Evolutionary conservation across 2,888 invertebrate genomes (phyloP), one percentile per base, ranked within the genome.

Genomic region (Hofmannophila pseudospretella): DNA sequence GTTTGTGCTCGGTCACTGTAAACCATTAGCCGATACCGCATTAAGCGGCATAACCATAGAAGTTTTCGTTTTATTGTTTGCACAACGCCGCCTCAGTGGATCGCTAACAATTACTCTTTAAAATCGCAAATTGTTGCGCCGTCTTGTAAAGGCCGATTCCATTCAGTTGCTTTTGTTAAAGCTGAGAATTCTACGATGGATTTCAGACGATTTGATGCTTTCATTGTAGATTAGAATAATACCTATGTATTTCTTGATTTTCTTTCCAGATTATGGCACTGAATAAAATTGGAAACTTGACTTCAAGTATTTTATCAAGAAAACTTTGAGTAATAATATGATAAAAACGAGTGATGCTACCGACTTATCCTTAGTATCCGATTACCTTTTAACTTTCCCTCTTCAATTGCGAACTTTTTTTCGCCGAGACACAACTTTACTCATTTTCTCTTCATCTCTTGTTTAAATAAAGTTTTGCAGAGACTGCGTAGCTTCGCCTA

Each of bases 391-490:
- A 70, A 70, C 66, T 72, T 74, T 52, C 60, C 61, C 63, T 63
- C 60, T 58, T 55, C 55, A 67, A 69, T 68, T 58, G 55, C 47
- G 38, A 74, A 72, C 58, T 72, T 78, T 78, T 71, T 76, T 71
- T 67, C 55, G 48, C 57, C 32, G 47, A 55, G 54, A 56, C 51
- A 51, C 52, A 84, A 81, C 81, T 82, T 84, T 82, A 64, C 73
- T 81, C 80, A 80, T 85, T 80, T 81, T 78, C 78, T 70, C 61
- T 54, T 67, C 67, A 70, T 67, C 66, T 69, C 70, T 73, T 69
- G 67, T 71, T 72, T 70, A 76, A 74, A 73, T 66, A 73, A 77
- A 77, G 67, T 78, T 77, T 58, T 44, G 45, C 49, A 51, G 60
- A 52, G 63, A 67, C 67, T 67, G 58, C 56, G 55, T 51, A 63